Evolutionary conservation across 2,113 vertebrate species (phyloP).

Genomic region (Tylochromis polylepis): DNA sequence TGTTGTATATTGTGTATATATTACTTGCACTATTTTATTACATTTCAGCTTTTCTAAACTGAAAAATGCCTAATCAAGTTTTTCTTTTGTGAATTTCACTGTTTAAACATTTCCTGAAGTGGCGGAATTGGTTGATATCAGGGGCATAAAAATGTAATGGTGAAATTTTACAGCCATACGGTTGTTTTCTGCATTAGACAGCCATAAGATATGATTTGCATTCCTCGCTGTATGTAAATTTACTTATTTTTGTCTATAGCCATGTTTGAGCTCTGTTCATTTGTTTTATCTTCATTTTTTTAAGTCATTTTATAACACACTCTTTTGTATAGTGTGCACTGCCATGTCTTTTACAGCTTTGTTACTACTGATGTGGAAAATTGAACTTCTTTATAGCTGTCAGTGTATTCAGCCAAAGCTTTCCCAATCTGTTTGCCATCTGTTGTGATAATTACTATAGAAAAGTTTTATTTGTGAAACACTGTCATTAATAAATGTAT

Average conservation of each 20-base stretch:
- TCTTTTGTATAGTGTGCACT: constrained; percentile 3
- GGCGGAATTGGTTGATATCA: not conserved
- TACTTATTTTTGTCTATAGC: constrained; percentile 2
- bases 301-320: constrained; percentile 11
- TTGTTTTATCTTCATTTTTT: not conserved
- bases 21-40: constrained; percentile 43
- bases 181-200: not conserved
- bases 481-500: constrained; percentile 11
- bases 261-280: not conserved
- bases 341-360: not conserved
- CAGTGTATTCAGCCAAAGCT: constrained; percentile 47
- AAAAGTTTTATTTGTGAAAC: constrained; percentile 36
- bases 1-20: constrained; percentile 59
- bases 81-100: constrained; percentile 9
- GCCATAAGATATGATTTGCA: not conserved
- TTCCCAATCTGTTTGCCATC: not conserved
- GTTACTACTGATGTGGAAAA: constrained; percentile 19
- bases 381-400: constrained; percentile 17
- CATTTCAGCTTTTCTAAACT: not conserved
- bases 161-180: not conserved
- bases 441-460: constrained; percentile 21
- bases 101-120: not conserved
- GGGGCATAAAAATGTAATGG: not conserved
- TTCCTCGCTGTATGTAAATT: not conserved
- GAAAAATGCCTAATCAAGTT: not conserved